Evolutionary conservation across 2,888 invertebrate species (phyloP).

Genomic region (Eilema depressum): DNA sequence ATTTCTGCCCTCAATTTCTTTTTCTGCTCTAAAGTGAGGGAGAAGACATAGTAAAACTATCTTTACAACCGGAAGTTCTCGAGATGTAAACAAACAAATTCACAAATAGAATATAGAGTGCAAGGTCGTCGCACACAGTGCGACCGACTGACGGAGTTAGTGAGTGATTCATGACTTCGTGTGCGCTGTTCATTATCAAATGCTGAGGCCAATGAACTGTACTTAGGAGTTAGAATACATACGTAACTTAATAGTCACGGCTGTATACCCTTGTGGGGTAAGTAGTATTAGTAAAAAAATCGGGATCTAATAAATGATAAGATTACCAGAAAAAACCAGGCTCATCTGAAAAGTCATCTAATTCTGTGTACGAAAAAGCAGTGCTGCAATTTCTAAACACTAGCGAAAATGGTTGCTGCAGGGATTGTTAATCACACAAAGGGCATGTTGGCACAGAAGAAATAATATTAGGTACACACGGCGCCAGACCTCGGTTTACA

Average conservation of each 20-base stretch:
- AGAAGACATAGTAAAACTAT: constrained; percentile 11
- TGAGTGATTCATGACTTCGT: constrained; percentile 32
- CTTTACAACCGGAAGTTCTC: constrained; percentile 36
- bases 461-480: too few relatives aligned
- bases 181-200: constrained; percentile 53
- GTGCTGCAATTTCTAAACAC: too few relatives aligned
- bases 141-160: constrained; percentile 27
- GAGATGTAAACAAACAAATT: constrained; percentile 45
- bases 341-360: too few relatives aligned
- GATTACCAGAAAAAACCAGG: too few relatives aligned
- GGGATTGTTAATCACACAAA: too few relatives aligned
- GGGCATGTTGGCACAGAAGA: too few relatives aligned
- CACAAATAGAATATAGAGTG: constrained; percentile 33
- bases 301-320: too few relatives aligned
- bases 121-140: constrained; percentile 48
- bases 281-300: too few relatives aligned
- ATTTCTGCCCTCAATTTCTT: not conserved
- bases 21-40: not conserved
- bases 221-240: constrained; percentile 24
- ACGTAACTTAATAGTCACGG: not conserved
- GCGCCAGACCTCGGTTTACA: too few relatives aligned
- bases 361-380: too few relatives aligned
- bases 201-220: constrained; percentile 45
- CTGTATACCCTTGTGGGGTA: not conserved
- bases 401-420: too few relatives aligned